Evolutionary conservation across 2,113 vertebrate species (phyloP).

Genomic region (Sylvia atricapilla): DNA sequence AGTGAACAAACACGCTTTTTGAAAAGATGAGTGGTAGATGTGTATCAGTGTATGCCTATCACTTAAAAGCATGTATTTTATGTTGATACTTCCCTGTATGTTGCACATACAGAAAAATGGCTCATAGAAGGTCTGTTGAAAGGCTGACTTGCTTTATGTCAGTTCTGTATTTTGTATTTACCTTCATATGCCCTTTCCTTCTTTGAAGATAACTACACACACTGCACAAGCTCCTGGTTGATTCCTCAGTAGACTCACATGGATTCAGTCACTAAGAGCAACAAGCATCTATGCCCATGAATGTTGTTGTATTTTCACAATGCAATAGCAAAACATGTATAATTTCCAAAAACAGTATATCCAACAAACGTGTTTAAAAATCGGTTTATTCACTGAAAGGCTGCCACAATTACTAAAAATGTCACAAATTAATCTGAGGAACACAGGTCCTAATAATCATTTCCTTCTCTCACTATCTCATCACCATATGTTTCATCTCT

Average conservation of each 20-base stretch:
- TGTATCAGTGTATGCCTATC: background rate
- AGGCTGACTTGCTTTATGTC: background rate
- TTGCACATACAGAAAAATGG: background rate
- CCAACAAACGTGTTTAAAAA: constrained; percentile 21
- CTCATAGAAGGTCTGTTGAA: background rate
- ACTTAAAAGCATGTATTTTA: background rate
- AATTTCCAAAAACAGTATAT: constrained; percentile 1
- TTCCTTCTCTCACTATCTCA: background rate
- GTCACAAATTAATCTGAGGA: background rate
- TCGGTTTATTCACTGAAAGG: background rate
- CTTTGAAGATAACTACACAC: background rate
- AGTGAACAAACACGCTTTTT: background rate
- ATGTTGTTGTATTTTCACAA: constrained; percentile 35
- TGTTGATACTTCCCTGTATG: background rate
- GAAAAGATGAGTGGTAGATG: background rate
- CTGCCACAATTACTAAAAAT: background rate
- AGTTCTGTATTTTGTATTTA: background rate
- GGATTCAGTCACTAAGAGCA: constrained; percentile 1
- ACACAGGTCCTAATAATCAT: constrained; percentile 4
- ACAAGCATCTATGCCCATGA: background rate
- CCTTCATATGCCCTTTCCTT: background rate
- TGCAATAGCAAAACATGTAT: background rate
- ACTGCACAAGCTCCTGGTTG: background rate
- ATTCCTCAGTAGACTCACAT: background rate
- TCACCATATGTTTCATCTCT: constrained; percentile 40